These are phyloP conservation scores for Elaphurus davidianus DNA, from an alignment of 2,113 vertebrate species.

Conservation along the genomic window DNA sequence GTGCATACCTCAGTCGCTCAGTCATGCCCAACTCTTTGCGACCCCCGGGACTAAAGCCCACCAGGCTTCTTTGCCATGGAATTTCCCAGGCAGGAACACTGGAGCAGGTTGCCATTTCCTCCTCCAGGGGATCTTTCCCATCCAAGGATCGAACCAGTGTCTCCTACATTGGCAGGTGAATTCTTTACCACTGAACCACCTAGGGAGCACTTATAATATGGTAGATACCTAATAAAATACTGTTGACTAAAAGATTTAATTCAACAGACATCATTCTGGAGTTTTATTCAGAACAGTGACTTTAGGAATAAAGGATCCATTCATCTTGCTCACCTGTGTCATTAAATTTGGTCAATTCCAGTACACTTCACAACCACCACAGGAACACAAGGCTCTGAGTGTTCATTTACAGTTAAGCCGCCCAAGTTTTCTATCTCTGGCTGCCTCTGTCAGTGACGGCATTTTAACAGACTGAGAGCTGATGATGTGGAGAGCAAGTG, in stretches of 20 bases:
- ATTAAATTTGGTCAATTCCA: background rate
- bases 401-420: background rate
- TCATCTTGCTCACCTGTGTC: background rate
- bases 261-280: background rate
- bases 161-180: background rate
- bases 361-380: background rate
- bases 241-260: background rate
- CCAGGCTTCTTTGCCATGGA: background rate
- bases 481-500: slow-evolving; percentile 63
- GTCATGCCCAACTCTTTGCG: background rate
- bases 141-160: rapidly evolving
- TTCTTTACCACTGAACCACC: background rate
- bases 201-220: background rate
- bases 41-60: background rate
- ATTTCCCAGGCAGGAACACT: background rate
- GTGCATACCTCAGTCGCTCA: background rate
- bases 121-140: background rate
- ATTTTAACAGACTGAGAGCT: slow-evolving; percentile 56
- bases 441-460: slow-evolving; percentile 49
- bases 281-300: background rate
- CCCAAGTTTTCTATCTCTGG: background rate
- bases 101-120: background rate
- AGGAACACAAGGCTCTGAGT: background rate
- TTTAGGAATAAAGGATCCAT: background rate
- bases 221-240: background rate